Base-by-base conservation (phyloP, 1,140 invertebrate species). In the Tribolium castaneum region DNA sequence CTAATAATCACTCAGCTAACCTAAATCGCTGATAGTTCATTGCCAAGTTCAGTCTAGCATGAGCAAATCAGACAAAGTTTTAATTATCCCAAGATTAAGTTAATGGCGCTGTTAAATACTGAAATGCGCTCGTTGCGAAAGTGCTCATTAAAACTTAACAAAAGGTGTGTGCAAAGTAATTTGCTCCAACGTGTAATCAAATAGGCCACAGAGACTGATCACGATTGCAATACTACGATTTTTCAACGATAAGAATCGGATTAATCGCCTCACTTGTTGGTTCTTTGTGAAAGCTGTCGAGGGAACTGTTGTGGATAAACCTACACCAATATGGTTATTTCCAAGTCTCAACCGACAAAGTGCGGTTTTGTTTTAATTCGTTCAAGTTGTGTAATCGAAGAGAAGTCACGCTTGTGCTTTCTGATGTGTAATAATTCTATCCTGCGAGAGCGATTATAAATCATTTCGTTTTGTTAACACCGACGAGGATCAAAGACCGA, bases 191-290 rank as follows among this genome's bases (percentile, higher is more conserved):
- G n/a, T 66, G 59, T 66, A 66, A 66, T 66, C 30, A 66, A 66
- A 66, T 66, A 35, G 59, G 59, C 45, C 30, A 73, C 13, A 73
- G 34, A 50, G 70, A 54, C n/a, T 34, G 52, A 73, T 51, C 70
- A 51, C 70, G 70, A 50, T 73, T 51, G 49, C 70, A 72, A 25
- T 54, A 34, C 52, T 51, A 19, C 9, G 12, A 72, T 35, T 35
- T 51, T 73, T 73, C 10, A 35, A 19, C 7, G 71, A 73, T 73
- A 73, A 52, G 13, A 14, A 52, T 22, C 71, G 22, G 52, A 73
- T 73, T 73, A 73, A 73, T 73, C 71, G 52, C 71, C 34, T 30
- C 71, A 66, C 59, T 66, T 66, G 71, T 73, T 73, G 49, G 22
- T 4, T n/a, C 19, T 22, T 51, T 54, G 71, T 73, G 71, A 73